Evolutionary conservation across 2,113 vertebrate species (phyloP).

Genomic region (Trichomycterus rosablanca): DNA sequence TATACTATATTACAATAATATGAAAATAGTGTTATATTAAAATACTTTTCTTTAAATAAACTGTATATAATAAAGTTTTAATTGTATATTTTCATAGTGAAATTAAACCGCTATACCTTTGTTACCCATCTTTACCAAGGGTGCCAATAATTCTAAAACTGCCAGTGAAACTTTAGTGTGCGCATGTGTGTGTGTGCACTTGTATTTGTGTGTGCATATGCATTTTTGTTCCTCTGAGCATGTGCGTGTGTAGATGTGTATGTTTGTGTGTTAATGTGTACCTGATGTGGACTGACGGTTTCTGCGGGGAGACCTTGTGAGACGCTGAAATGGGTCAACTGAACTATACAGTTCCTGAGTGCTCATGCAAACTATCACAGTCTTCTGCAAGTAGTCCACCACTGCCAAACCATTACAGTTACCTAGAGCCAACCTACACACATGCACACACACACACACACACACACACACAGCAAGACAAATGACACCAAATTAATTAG

Average conservation of each 20-base stretch:
- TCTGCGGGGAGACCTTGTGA: conserved; percentile 89
- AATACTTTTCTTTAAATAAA: no score
- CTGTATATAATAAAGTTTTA: no score
- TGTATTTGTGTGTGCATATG: conserved; percentile 16
- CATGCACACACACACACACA: conserved; percentile 34
- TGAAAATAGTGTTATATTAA: no score
- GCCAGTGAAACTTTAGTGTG: no score
- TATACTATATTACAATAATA: no score
- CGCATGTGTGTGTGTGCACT: conserved; percentile 9
- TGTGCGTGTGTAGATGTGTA: conserved; percentile 17
- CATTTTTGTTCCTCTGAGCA: conserved; percentile 16
- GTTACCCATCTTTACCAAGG: no score
- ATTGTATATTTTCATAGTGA: no score
- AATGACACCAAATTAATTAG: no score
- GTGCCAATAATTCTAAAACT: no score
- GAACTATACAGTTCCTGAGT: conserved; percentile 86
- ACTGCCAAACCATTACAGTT: conserved; percentile 89
- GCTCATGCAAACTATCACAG: conserved; percentile 85
- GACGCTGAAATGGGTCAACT: conserved; percentile 87
- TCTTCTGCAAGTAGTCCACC: conserved; percentile 96
- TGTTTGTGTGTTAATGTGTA: conserved; percentile 58
- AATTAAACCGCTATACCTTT: no score
- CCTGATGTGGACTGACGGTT: conserved; percentile 93
- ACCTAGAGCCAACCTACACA: conserved; percentile 85
- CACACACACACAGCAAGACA: no score